These are phyloP conservation scores for Pachyramphus minor DNA, from an alignment of 2,113 vertebrate genomes.

Conservation along the genomic window DNA sequence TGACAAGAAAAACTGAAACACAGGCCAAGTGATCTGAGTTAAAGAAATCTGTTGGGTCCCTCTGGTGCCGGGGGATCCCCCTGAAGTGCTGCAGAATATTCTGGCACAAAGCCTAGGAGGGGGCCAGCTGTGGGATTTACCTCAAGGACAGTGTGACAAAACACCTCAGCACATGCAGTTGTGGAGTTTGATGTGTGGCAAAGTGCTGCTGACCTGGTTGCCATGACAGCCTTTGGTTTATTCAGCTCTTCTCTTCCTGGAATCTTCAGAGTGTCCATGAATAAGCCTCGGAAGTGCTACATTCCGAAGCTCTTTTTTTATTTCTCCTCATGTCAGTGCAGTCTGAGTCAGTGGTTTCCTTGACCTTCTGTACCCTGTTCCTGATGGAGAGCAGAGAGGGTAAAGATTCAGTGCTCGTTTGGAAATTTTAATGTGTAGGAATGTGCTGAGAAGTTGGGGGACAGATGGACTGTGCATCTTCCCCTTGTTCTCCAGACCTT, in stretches of 20 bases:
- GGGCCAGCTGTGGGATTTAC: background rate
- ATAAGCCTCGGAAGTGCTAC: background rate
- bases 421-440: background rate
- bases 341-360: background rate
- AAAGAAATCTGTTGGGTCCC: background rate
- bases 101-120: background rate
- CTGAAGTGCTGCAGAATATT: background rate
- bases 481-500: background rate
- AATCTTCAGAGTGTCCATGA: background rate
- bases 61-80: background rate
- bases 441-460: background rate
- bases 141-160: background rate
- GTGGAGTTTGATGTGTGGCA: background rate
- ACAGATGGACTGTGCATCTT: background rate
- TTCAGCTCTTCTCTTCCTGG: background rate
- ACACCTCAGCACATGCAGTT: background rate
- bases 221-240: background rate
- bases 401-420: background rate
- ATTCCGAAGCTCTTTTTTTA: background rate
- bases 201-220: background rate
- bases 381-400: background rate
- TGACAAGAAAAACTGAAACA: background rate
- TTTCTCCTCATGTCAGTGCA: background rate
- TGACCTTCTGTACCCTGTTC: background rate
- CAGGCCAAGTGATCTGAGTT: background rate